Base-by-base conservation (phyloP, 2,113 vertebrate species). In the Mola mola region DNA sequence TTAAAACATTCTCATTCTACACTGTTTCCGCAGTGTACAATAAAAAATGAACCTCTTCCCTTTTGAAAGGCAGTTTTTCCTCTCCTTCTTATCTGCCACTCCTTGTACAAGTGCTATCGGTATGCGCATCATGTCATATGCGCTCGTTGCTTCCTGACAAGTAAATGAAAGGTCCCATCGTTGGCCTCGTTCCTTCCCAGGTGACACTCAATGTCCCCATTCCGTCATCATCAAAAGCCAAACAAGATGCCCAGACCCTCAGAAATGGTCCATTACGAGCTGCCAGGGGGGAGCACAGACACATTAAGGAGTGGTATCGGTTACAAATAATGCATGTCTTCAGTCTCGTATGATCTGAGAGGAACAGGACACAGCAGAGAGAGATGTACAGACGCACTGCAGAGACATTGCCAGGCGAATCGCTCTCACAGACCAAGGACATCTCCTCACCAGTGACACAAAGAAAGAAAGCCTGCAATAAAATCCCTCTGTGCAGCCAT, bases 301-400 rank as follows among this genome's bases (percentile, higher is more conserved):
- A 69, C 89, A 91, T 91, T 91, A 91, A 79, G 86, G 82, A 82
- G 81, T 64, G 81, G 84, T 91, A 89, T 90, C 83, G 60, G 81
- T 91, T 92, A 84, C 88, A 87, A 91, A 92, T 92, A 93, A 92
- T 92, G 88, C 89, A 92, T 92, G 90, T 86, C 85, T 77, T 78
- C 64, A 47, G 78, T 69, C 81, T 88, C 83, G 52, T 90, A 79
- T 85, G 43, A 81, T 87, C 77, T 65, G 67, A 55, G 72, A 66
- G 79, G 47, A 78, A 61, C 62, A 13, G 78, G 59, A 72, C 60
- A 56, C 67, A 6, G 22, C 44, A 8, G 70, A 67, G 36, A 67
- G 36, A 37, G 68, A 75, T 66, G 66, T 70, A 66, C 44, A 67
- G 67, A 83, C 77, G 75, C 59, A 64, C 76, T 53, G 31, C 57